Evolutionary conservation across 2,797 vertebrate genomes (phyloP), one percentile per base, ranked within the genome.

Genomic region (Neoniphon sammara): DNA sequence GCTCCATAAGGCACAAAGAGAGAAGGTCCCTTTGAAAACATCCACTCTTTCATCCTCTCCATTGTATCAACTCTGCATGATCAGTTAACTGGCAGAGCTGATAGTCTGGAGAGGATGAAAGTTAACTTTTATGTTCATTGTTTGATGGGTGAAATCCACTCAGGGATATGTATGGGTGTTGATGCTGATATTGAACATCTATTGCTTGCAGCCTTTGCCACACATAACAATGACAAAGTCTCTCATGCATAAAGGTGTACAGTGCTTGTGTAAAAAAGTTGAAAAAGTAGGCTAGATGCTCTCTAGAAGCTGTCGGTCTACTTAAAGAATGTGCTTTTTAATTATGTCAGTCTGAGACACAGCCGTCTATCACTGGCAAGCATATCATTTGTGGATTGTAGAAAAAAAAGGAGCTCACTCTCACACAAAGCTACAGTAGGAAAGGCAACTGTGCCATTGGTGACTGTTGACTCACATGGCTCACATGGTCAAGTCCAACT

Each of bases 1-100:
- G 70, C 73, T 50, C 64, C 56, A 73, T 52, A 23, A 69, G 76
- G 64, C 78, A 82, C 70, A 80, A 78, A 73, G 63, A 31, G 31
- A 63, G n/a, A 56, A 47, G 25, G 70, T 61, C 49, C 27, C 62
- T 77, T 79, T 85, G 75, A 85, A 76, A 88, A 58, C 53, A 70
- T 61, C 75, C 60, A 78, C 27, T 56, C 63, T 87, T 86, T 85
- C 20, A 70, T 85, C 62, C 53, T 73, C 11, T 69, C 46, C 25
- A 44, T 70, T 75, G 42, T 49, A 67, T 55, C 21, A 55, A 52
- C 62, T 66, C 76, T 52, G 15, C 53, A 36, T 23, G 18, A 46
- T 25, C 14, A 47, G 23, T 17, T 34, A 15, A 42, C 31, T 31
- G 65, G 47, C 58, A 59, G 71, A 46, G 5, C 25, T 44, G 20